Evolutionary conservation across 2,888 invertebrate species (phyloP), one percentile per base, ranked within the genome.

Genomic region (Meloe dianella): DNA sequence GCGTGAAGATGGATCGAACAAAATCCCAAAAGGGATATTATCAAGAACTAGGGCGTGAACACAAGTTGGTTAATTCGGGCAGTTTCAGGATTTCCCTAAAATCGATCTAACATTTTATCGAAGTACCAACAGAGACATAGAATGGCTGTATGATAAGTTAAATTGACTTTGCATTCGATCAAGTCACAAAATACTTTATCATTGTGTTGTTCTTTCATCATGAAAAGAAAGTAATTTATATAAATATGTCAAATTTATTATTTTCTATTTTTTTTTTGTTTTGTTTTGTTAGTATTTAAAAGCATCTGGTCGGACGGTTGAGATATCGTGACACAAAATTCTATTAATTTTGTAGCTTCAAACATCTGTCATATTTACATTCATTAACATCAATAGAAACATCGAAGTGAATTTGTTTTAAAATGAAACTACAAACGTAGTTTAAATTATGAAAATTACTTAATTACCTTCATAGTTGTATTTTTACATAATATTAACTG

Each of bases 351-450:
- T 38, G 47, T 9, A 57, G 41, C 61, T 61, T 59, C 35, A 51
- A 67, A 63, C 67, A 67, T 63, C 63, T 67, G 67, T 67, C 67
- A 47, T 64, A 67, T 67, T 67, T 64, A 67, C 60, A 64, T 67
- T 67, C 58, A 67, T 63, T 67, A 63, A 29, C 63, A 61, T 38
- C 58, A 63, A 47, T 58, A 47, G 47, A 24, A 51, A 51, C 12
- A 9, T 47, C 6, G 3, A 20, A 47, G 10, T 22, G 47, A 41
- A 17, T n/a, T 41, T 47, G 20, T 17, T 2, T 47, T 20, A 10
- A 20, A 47, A 47, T 47, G 20, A 47, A 47, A 47, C 47, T 41
- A 41, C 8, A 41, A 41, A 41, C n/a, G 41, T 47, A 47, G 20
- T 47, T 47, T 47, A 47, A 47, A 47, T 47, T 47, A 12, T 2